Base-by-base conservation (phyloP, 2,113 vertebrate genomes). In the Urocynchramus pylzowi region DNA sequence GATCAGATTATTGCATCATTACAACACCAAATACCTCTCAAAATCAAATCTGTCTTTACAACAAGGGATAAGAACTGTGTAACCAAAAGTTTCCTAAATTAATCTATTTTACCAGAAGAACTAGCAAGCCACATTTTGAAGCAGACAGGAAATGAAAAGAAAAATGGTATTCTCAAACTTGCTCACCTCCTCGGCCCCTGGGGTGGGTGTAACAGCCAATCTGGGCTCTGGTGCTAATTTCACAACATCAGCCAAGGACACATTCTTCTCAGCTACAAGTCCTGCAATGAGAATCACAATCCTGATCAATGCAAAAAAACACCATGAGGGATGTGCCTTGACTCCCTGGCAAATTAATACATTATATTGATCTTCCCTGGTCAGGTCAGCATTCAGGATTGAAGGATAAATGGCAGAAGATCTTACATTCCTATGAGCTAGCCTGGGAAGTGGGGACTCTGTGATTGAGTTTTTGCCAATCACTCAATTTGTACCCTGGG, bases 221-320 rank as follows among this genome's bases (percentile, higher is more conserved):
- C 93, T 98, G 33, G 99, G 98, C 28, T 97, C 96, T 0, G 98
- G 97, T 31, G 98, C 98, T 61, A 94, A 98, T 91, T 98, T 98
- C 95, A 99, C 93, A 3, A 94, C 95, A 24, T 99, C 98, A 47
- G 94, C 85, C 81, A 99, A 99, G 87, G 98, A 92, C 65, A 97
- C 52, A 37, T 97, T 97, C 7, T 61, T 94, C 59, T 98, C 98
- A 70, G 97, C 98, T 20, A 95, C 92, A 59, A 98, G 94, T 31
- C 98, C 99, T 99, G 91, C 88, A 97, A 97, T 4, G 50, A 94
- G 95, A 97, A 97, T 94, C 78, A 91, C 84, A 91, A 76, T 59
- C 90, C 74, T 86, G 35, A 60, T 95, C 88, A 97, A 97, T 93
- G 87, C 45, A 50, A 96, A 90, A 96, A 96, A 96, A 85, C 93